Conservation (phyloP, 2,797 vertebrate genomes). For the Sebastes hubbsi region DNA sequence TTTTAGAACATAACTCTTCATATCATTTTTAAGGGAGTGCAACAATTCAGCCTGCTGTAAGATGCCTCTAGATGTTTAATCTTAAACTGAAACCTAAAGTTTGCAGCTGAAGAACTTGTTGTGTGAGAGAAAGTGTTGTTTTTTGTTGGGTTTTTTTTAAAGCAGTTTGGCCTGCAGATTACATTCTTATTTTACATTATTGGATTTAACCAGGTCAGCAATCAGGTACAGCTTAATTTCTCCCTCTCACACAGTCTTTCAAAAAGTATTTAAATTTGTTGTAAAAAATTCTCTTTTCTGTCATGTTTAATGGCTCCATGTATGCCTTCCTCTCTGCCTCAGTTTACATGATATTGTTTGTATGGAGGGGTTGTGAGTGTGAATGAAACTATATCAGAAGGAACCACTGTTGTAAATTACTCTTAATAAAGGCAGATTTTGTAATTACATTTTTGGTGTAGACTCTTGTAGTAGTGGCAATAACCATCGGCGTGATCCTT, state of each 20-base stretch:
- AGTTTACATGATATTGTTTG: slow-evolving; percentile 61
- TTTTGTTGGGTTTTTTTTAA: neutral
- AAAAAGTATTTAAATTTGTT: slow-evolving; percentile 53
- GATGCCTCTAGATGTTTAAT: slow-evolving; percentile 2
- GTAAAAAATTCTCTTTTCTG: neutral
- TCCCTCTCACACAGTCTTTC: neutral
- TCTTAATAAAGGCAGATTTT: slow-evolving; percentile 80
- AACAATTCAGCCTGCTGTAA: slow-evolving; percentile 33
- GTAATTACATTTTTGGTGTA: slow-evolving; percentile 30
- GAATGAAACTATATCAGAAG: slow-evolving; percentile 64
- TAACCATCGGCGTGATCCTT: neutral
- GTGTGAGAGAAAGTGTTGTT: slow-evolving; percentile 24
- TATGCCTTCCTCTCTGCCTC: slow-evolving; percentile 52
- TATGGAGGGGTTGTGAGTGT: slow-evolving; percentile 54
- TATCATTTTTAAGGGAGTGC: slow-evolving; percentile 18
- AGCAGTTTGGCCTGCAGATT: slow-evolving; percentile 35
- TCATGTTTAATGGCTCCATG: slow-evolving; percentile 21
- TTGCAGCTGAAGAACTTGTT: slow-evolving; percentile 26
- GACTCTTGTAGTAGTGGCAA: neutral
- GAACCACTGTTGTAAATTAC: slow-evolving; percentile 79
- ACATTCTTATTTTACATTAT: neutral
- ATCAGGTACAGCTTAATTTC: slow-evolving; percentile 66
- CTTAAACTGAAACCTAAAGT: neutral
- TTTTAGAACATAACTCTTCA: slow-evolving; percentile 26
- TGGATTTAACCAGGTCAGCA: slow-evolving; percentile 20